Evolutionary conservation across 2,113 vertebrate genomes (phyloP).

Genomic region (Leptobrachium ailaonicum): DNA sequence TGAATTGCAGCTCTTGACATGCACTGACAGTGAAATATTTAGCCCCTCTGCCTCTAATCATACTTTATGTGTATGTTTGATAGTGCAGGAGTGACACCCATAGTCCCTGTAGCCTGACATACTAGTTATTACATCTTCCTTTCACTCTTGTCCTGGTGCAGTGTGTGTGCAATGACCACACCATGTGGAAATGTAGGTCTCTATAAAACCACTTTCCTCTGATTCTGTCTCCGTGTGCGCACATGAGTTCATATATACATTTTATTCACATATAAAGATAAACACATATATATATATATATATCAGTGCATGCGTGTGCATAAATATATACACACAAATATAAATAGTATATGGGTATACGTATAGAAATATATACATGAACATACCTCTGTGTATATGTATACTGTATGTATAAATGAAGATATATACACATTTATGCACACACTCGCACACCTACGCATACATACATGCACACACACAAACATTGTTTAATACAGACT

Average conservation of each 20-base stretch:
- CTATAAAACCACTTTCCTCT: too few relatives aligned
- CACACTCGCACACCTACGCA: too few relatives aligned
- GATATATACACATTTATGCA: not conserved
- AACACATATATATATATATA: not conserved
- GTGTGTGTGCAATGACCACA: too few relatives aligned
- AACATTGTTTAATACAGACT: too few relatives aligned
- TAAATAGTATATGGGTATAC: not conserved
- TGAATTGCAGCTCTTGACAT: constrained; percentile 78
- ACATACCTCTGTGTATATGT: not conserved
- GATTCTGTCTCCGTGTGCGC: not conserved
- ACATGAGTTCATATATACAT: not conserved
- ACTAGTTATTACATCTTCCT: constrained; percentile 57
- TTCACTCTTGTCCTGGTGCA: not conserved
- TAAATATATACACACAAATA: not conserved
- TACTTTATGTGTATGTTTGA: constrained; percentile 81
- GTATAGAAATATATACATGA: not conserved
- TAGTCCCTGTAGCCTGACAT: constrained; percentile 62
- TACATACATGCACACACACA: not conserved
- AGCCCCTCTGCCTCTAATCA: constrained; percentile 83
- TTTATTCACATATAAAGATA: constrained; percentile 33
- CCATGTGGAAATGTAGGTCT: too few relatives aligned
- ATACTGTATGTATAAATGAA: not conserved
- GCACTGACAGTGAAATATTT: constrained; percentile 98
- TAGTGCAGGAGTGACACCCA: constrained; percentile 70
- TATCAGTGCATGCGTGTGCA: not conserved